These are phyloP conservation scores for Macaca nemestrina DNA, from an alignment of 2,113 vertebrate genomes.

Conservation along the genomic window DNA sequence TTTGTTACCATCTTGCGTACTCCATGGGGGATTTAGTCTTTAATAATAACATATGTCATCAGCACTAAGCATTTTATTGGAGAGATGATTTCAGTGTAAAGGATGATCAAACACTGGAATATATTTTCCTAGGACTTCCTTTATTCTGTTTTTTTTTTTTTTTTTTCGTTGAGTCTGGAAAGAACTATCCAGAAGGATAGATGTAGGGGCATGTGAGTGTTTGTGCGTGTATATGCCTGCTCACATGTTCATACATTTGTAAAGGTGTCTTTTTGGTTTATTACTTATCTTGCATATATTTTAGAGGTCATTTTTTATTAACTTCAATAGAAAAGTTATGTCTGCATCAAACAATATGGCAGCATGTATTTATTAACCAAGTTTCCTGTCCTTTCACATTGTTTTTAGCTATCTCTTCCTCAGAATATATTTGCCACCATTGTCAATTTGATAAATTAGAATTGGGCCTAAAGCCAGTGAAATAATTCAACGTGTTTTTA, in stretches of 20 bases:
- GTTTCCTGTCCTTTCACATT: not conserved
- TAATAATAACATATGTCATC: not conserved
- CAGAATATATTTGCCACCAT: not conserved
- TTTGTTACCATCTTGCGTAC: slow-evolving; percentile 85
- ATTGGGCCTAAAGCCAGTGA: not conserved
- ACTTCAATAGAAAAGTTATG: not conserved
- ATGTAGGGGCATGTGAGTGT: not conserved
- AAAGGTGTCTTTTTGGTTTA: not conserved
- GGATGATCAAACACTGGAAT: not conserved
- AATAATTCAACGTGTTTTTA: slow-evolving; percentile 50
- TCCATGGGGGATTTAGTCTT: slow-evolving; percentile 87
- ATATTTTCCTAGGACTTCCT: not conserved
- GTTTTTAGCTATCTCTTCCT: not conserved
- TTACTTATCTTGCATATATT: slow-evolving; percentile 36
- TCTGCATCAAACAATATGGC: not conserved
- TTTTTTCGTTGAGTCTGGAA: not conserved
- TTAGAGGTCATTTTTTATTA: slow-evolving; percentile 44
- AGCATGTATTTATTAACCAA: not conserved
- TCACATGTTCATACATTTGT: not conserved
- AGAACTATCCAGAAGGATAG: not conserved
- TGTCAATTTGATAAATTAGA: not conserved
- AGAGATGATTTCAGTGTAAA: slow-evolving; percentile 33
- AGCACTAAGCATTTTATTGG: slow-evolving; percentile 13
- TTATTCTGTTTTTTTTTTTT: not conserved
- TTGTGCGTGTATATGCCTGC: not conserved